A percentile compares a stretch with the other conserved stretches of the same genome.
These are phyloP conservation scores for Dendronephthya gigantea DNA, from an alignment of 64 coral and sea anemone genomes.

Conservation along the genomic window DNA sequence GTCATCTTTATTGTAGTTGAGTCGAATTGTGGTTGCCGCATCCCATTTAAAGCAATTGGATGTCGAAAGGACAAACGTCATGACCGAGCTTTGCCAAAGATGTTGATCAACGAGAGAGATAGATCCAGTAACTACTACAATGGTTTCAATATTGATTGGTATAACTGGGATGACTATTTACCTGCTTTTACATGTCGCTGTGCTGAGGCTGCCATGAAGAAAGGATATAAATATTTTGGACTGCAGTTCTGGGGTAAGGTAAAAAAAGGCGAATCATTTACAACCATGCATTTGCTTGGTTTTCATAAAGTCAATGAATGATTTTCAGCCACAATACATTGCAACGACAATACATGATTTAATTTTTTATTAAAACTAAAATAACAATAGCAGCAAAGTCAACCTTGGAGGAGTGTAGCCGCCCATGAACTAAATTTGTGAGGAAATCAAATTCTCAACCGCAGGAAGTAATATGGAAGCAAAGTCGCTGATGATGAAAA, in stretches of 20 bases:
- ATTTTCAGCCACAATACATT: no score
- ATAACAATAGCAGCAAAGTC: no score
- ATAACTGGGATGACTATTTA: not conserved
- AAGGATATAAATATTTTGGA: not conserved
- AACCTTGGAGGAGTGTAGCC: no score
- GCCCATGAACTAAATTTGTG: no score
- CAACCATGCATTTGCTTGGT: no score
- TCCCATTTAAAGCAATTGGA: not conserved
- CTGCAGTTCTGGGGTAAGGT: not conserved
- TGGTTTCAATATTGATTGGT: not conserved
- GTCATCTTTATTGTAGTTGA: not conserved
- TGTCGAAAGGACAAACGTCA: not conserved
- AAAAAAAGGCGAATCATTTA: not conserved
- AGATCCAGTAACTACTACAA: not conserved
- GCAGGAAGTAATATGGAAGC: no score
- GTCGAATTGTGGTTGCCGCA: not conserved
- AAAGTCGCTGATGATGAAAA: no score
- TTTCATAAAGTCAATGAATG: no score
- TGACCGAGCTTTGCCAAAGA: not conserved
- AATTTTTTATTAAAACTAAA: no score
- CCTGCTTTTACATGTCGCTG: not conserved
- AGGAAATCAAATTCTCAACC: no score
- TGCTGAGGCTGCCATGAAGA: slow-evolving; percentile 2
- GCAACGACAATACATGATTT: no score
- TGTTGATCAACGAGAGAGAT: not conserved